These are phyloP conservation scores for Chionodraco myersi DNA, from an alignment of 2,113 vertebrate species.

Conservation along the genomic window DNA sequence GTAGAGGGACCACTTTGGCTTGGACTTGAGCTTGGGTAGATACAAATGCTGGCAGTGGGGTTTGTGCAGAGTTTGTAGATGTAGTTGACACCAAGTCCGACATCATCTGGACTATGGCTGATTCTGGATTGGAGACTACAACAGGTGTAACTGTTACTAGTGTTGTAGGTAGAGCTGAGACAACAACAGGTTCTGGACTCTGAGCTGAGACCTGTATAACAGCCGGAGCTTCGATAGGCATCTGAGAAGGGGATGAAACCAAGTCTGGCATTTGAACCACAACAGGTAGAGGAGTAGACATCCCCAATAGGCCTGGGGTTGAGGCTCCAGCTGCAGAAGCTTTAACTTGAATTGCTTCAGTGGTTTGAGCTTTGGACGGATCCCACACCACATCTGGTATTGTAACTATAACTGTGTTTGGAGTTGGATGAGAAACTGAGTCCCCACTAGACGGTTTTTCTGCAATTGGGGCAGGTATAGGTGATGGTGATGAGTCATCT, in stretches of 20 bases:
- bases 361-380: constrained; percentile 56
- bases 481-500: constrained; percentile 29
- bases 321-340: constrained; percentile 19
- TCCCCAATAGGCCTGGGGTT: constrained; percentile 22
- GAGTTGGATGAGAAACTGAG: neutral
- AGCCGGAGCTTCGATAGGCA: constrained; percentile 48
- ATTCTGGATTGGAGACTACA: constrained; percentile 25
- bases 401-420: constrained; percentile 59
- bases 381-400: constrained; percentile 75
- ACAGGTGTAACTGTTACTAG: constrained; percentile 32
- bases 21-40: constrained; percentile 48
- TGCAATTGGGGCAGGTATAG: constrained; percentile 30
- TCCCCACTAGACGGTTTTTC: constrained; percentile 1
- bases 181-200: constrained; percentile 43
- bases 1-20: constrained; percentile 63
- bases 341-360: constrained; percentile 16
- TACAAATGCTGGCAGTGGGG: constrained; percentile 50
- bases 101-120: constrained; percentile 76
- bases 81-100: constrained; percentile 77
- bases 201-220: constrained; percentile 62
- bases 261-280: constrained; percentile 76
- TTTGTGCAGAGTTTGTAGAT: constrained; percentile 60
- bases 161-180: constrained; percentile 42
- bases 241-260: constrained; percentile 72
- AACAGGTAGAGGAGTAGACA: constrained; percentile 34